Conservation (phyloP, 2,797 vertebrate genomes). For the Schizothorax lantsangensis region DNA sequence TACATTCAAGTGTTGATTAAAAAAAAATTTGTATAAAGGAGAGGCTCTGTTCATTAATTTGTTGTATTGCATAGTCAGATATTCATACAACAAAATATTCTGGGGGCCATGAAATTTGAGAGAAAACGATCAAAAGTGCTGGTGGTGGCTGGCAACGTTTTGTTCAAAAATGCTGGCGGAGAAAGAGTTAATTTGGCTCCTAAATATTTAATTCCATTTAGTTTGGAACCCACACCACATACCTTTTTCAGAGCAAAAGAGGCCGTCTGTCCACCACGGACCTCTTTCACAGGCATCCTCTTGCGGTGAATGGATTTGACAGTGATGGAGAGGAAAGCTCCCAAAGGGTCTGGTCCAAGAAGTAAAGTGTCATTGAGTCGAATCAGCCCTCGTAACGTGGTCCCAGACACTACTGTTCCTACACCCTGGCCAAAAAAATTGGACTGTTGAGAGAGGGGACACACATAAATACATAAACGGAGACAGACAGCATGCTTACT, state of each 20-base stretch:
- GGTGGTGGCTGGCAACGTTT: neutral
- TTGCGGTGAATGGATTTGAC: conserved; percentile 99
- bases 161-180: neutral
- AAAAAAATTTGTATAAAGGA: too few species aligned
- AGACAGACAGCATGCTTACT: conserved; percentile 68
- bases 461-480: neutral
- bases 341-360: conserved; percentile 95
- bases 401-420: conserved; percentile 97
- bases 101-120: too few species aligned
- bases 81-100: too few species aligned
- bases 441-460: neutral
- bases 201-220: neutral
- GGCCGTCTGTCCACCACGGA: conserved; percentile 95
- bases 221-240: neutral
- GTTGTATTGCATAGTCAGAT: too few species aligned
- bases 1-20: too few species aligned
- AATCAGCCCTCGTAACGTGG: conserved; percentile 94
- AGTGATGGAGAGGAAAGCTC: conserved; percentile 93
- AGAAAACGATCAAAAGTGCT: too few species aligned
- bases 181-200: neutral
- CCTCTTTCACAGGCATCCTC: conserved; percentile 98
- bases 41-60: too few species aligned
- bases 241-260: conserved; percentile 99
- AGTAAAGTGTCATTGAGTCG: conserved; percentile 95
- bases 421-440: conserved; percentile 82